Evolutionary conservation across 2,113 vertebrate species (phyloP).

Genomic region (Indicator indicator): DNA sequence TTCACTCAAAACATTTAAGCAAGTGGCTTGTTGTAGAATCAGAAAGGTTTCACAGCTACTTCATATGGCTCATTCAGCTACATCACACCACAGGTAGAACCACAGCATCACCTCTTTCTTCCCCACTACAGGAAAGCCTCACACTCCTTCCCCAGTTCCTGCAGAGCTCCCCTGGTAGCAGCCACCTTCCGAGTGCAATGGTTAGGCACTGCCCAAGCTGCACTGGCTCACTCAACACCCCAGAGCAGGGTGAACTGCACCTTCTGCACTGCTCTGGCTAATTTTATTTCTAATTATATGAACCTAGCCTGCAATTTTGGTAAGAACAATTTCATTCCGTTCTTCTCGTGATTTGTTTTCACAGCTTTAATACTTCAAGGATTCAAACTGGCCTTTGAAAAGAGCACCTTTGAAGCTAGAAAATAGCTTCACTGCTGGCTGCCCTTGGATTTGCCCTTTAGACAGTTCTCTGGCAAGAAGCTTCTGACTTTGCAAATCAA

Average conservation of each 20-base stretch:
- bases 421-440: constrained; percentile 39
- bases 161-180: neutral
- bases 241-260: neutral
- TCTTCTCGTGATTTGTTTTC: constrained; percentile 28
- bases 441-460: neutral
- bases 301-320: neutral
- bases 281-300: neutral
- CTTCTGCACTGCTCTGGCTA: neutral
- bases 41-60: neutral
- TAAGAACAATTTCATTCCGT: neutral
- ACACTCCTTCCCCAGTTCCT: neutral
- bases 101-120: neutral
- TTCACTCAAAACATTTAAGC: neutral
- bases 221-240: neutral
- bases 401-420: constrained; percentile 22
- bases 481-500: constrained; percentile 34
- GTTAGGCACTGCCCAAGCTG: neutral
- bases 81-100: neutral
- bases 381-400: constrained; percentile 30
- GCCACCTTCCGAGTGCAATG: accelerated
- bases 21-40: neutral
- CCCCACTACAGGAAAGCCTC: neutral
- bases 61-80: neutral
- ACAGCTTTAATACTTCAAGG: constrained; percentile 20
- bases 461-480: constrained; percentile 30